Evolutionary conservation across 2,888 invertebrate species (phyloP), one percentile per base, ranked within the genome.

Genomic region (Hydriomena furcata): DNA sequence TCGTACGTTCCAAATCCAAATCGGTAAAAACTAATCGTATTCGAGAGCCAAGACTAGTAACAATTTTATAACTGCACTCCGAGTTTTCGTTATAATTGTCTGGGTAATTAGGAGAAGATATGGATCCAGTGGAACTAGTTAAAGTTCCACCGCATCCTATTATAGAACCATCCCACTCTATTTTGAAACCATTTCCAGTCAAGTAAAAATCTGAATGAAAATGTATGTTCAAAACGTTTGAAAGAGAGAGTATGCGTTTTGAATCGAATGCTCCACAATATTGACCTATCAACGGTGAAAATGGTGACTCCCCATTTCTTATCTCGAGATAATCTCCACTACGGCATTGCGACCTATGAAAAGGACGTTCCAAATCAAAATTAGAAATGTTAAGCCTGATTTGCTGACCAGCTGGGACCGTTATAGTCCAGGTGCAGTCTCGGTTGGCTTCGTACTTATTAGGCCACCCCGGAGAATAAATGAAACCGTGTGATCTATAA

Each of bases 51-150:
- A 91, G 85, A 54, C 93, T 93, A 0, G 94, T 93, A 1, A 91
- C 89, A 56, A 98, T 94, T 63, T 91, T 94, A 94, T 97, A 98
- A 56, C 93, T 92, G 75, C 98, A 98, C 73, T 95, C 94, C 0
- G 94, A 92, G 59, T 93, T 92, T 42, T 93, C 91, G 25, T 91
- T 83, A 74, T 97, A 97, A 0, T 92, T 81, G 59, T 93, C 91
- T 0, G 98, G 98, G 84, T 98, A 98, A 72, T 95, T 94, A 0
- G 98, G 98, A 0, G 98, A 97, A 5, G 93, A 91, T 60, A 98
- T 93, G 1, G 94, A 91, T 0, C 98, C 98, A 1, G 84, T 84
- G 5, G 93, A 92, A 24, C 94, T 86, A 0, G 90, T 93, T 31
- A 98, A 67, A 8, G 87, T 91, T 1, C 97, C 98, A 7, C 98